Conservation (phyloP, 2,797 vertebrate species). For the Liparis tanakae region DNA sequence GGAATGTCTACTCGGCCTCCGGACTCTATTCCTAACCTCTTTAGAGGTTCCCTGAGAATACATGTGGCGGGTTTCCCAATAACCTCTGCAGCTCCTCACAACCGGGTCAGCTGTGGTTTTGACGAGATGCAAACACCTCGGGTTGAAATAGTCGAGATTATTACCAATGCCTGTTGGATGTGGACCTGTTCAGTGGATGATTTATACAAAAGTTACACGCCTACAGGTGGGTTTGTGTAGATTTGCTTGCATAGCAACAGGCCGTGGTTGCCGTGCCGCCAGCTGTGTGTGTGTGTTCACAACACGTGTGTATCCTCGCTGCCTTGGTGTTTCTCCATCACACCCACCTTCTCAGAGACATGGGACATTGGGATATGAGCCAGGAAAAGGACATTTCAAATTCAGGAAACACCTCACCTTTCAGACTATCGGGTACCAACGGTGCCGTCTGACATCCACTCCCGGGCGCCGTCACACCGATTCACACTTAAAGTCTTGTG, state of each 20-base stretch:
- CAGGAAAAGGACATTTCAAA: constrained; percentile 5
- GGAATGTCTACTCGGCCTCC: constrained; percentile 14
- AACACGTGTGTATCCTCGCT: neutral
- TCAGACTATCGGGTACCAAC: constrained; percentile 19
- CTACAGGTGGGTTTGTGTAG: neutral
- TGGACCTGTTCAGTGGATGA: neutral
- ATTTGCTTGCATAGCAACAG: neutral
- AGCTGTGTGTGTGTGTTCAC: constrained; percentile 5
- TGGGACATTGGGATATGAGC: constrained; percentile 5
- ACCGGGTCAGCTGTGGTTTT: neutral
- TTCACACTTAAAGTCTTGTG: constrained; percentile 36
- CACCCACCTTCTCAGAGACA: neutral
- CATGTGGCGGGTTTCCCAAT: neutral
- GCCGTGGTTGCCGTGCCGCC: neutral
- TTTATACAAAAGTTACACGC: neutral
- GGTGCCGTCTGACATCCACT: neutral
- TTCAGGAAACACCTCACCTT: constrained; percentile 23
- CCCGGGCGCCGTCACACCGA: constrained; percentile 14
- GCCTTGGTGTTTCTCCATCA: constrained; percentile 18
- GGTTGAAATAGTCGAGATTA: neutral
- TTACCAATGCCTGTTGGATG: neutral
- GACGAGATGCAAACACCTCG: neutral
- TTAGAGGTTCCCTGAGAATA: neutral
- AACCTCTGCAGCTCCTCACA: constrained; percentile 15
- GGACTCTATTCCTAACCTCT: constrained; percentile 17